Conservation (phyloP, 92 coral and sea anemone genomes). For the Epizoanthus illoricatus region DNA sequence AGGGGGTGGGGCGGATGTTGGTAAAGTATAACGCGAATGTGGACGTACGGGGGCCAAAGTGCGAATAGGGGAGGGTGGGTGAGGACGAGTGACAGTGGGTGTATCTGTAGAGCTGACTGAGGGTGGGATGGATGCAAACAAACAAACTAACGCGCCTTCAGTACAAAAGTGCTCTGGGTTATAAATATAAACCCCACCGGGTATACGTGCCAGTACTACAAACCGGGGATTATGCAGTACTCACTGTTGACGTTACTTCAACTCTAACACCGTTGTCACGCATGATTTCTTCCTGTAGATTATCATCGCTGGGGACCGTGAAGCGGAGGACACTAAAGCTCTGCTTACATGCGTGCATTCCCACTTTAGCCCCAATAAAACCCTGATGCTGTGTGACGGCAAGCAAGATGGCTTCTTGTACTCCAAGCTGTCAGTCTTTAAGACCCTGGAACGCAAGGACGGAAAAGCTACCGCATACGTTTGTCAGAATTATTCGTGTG, state of each 20-base stretch:
- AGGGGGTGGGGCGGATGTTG: no score
- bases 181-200: no score
- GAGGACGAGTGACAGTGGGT: no score
- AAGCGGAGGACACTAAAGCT: constrained; percentile 80
- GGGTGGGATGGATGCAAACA: no score
- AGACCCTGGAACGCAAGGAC: constrained; percentile 73
- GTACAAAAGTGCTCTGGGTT: no score
- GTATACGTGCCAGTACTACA: no score
- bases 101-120: no score
- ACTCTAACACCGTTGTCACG: not conserved
- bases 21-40: no score
- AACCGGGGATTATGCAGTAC: not conserved
- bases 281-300: constrained; percentile 57
- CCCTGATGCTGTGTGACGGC: constrained; percentile 78
- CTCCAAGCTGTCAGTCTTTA: constrained; percentile 75
- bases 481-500: constrained; percentile 84
- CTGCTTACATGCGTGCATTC: constrained; percentile 79
- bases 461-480: constrained; percentile 92
- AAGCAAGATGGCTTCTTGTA: constrained; percentile 74
- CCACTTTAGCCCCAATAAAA: constrained; percentile 86
- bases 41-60: no score
- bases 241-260: not conserved
- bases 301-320: constrained; percentile 85
- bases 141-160: no score
- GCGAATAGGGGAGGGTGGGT: no score